Base-by-base conservation (phyloP, 2,888 invertebrate genomes). In the Euclidia mi region DNA sequence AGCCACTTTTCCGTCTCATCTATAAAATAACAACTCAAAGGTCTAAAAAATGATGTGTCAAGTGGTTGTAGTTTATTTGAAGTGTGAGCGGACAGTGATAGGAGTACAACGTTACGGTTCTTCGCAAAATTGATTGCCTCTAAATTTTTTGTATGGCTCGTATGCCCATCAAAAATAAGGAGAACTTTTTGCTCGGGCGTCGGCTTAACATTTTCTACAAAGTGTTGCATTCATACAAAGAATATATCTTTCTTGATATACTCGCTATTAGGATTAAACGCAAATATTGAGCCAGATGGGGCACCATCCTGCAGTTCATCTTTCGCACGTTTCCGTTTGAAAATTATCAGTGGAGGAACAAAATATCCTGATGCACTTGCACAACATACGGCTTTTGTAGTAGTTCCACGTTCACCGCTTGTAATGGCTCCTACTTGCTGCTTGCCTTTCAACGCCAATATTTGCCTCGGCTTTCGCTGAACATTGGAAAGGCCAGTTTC, bases 41-140 rank as follows among this genome's bases (percentile, higher is more conserved):
- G 66, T 55, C 62, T 69, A 50, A 72, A 78, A 58, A 78, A 78
- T n/a, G 66, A 58, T 18, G 62, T 59, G 53, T 79, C 72, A 15
- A 76, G 52, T 20, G 71, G 73, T 41, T 79, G 79, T 3, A 78
- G 45, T 29, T 69, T 28, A 31, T 56, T 45, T 4, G 61, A 40
- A 9, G 52, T 52, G 40, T 61, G 61, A 37, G 56, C 48, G 20
- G 61, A 56, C 1, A 57, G 14, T 1, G 31, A 14, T 12, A 43
- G 2, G 1, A 43, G 2, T 10, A 31, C 6, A 1, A 43, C 42
- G 14, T n/a, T n/a, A n/a, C 31, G 10, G 6, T 2, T 10, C 10
- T n/a, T 14, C n/a, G 31, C 42, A 10, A 14, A 31, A 43, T 6
- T 31, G 2, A 43, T 43, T 3, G 17, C 17, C 2, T 31, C 42